Conservation (phyloP, 2,113 vertebrate genomes). For the Chloroceryle aenea region DNA sequence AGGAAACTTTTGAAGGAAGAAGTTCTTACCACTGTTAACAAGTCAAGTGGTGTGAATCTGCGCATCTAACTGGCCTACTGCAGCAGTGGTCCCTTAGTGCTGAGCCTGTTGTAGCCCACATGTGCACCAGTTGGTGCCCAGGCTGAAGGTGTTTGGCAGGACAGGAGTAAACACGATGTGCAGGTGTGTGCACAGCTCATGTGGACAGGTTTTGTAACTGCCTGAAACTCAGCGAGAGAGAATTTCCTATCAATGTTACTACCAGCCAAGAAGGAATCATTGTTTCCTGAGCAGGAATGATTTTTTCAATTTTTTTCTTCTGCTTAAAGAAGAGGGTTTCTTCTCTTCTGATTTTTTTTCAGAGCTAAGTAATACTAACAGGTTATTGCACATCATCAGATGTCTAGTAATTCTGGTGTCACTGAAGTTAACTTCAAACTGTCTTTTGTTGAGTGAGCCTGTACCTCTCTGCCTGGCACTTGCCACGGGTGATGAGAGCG, state of each 20-base stretch:
- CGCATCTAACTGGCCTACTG: neutral
- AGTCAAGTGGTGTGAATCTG: neutral
- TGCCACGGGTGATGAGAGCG: rapidly evolving
- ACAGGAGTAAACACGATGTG: rapidly evolving
- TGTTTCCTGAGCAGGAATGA: neutral
- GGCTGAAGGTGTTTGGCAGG: neutral
- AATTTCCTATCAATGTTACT: neutral
- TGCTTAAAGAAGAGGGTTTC: neutral
- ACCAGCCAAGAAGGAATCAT: neutral
- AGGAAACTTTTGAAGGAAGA: neutral
- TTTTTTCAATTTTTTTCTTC: rapidly evolving
- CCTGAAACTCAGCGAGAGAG: neutral
- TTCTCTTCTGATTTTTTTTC: rapidly evolving
- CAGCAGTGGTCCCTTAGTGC: neutral
- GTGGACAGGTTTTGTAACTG: neutral
- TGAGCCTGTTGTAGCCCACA: rapidly evolving
- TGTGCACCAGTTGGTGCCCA: neutral
- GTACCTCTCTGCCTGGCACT: neutral
- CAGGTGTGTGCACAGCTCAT: neutral
- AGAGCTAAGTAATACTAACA: neutral
- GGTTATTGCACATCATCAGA: neutral
- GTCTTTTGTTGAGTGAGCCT: neutral
- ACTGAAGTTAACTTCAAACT: neutral
- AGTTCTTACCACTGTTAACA: neutral
- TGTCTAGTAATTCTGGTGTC: neutral